phyloP scores from a whole-genome alignment of 2,888 invertebrate genomes.

The Himalopsyche japonica region DNA sequence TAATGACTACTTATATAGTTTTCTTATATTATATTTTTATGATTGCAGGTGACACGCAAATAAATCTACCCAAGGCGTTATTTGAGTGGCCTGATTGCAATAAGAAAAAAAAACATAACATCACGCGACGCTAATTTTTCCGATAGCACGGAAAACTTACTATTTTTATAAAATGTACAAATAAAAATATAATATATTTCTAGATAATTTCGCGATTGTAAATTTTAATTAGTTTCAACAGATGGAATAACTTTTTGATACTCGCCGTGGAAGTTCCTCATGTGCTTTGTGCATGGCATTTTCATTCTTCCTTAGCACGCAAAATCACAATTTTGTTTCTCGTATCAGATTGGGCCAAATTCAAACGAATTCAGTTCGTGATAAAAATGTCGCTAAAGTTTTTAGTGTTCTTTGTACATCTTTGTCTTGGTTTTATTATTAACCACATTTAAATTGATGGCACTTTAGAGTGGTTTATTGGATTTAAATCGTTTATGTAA shows the following conservation, averaged over 20 bases:
- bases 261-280: background rate
- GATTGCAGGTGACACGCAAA: background rate
- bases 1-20: background rate
- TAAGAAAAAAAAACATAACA: background rate
- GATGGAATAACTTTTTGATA: background rate
- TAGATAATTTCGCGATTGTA: background rate
- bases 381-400: background rate
- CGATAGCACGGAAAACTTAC: background rate
- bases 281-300: background rate
- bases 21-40: background rate
- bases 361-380: background rate
- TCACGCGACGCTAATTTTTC: background rate
- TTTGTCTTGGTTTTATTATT: background rate
- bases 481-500: too few species aligned
- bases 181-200: background rate
- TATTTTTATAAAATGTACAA: background rate
- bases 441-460: background rate
- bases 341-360: background rate
- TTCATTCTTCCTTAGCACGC: background rate
- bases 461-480: too few species aligned
- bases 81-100: background rate
- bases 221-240: background rate
- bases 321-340: background rate
- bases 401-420: background rate
- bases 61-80: background rate